Percentiles rank a stretch among this genome's conserved stretches.
phyloP scores from a whole-genome alignment of 2,888 invertebrate species.

The Folsomia manolachei region DNA sequence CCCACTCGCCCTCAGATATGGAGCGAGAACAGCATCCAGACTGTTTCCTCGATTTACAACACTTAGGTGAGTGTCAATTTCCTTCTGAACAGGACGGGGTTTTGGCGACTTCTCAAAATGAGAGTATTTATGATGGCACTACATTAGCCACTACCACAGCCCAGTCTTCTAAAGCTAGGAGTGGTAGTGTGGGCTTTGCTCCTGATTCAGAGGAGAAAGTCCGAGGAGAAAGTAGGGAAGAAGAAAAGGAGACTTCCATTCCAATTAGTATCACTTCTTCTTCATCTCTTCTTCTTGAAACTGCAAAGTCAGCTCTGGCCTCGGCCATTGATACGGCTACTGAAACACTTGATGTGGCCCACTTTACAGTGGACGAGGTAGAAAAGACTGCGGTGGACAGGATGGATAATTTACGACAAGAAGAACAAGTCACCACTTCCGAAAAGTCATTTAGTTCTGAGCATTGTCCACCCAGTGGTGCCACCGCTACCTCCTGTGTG shows the following conservation, averaged over 20 bases:
- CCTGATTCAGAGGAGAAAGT: constrained; percentile 19
- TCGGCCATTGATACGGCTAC: constrained; percentile 29
- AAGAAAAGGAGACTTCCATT: constrained; percentile 20
- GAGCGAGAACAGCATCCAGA: constrained; percentile 1
- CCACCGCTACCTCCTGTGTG: constrained; percentile 11
- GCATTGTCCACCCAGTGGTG: not conserved
- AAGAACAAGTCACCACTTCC: constrained; percentile 4
- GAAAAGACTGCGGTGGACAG: constrained; percentile 22
- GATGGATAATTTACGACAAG: not conserved
- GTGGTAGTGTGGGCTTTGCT: too few relatives aligned
- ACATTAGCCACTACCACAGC: not conserved
- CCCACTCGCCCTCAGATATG: not conserved
- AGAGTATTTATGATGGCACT: not conserved
- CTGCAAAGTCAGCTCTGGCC: constrained; percentile 30
- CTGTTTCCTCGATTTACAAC: not conserved
- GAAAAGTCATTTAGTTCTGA: not conserved
- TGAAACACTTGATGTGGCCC: constrained; percentile 30
- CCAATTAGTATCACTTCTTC: constrained; percentile 17
- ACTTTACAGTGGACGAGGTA: constrained; percentile 29
- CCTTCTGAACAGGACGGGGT: not conserved
- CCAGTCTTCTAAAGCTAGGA: constrained; percentile 12
- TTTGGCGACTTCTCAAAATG: not conserved
- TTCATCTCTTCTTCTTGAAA: constrained; percentile 29
- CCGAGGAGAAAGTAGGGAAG: constrained; percentile 4
- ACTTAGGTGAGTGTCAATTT: not conserved